Conservation (phyloP, 2,797 vertebrate genomes). For the Tolypeutes matacus region DNA sequence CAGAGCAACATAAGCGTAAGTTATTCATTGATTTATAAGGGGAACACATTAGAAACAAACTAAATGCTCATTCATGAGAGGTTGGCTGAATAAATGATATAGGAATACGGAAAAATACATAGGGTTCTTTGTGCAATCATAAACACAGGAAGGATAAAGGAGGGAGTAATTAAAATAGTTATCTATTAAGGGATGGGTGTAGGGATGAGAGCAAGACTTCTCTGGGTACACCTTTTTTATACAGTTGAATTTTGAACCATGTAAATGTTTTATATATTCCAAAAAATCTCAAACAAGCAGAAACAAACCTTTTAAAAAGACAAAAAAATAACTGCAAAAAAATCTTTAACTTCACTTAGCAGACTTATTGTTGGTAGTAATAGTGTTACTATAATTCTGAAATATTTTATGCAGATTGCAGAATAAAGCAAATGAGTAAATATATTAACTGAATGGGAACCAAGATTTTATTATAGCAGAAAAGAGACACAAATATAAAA, state of each 20-base stretch:
- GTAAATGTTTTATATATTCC: neutral
- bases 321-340: neutral
- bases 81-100: neutral
- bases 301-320: neutral
- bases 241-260: neutral
- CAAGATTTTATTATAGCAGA: neutral
- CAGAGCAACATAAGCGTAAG: neutral
- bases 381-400: neutral
- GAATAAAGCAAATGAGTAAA: conserved; percentile 7
- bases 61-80: neutral
- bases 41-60: neutral
- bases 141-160: neutral
- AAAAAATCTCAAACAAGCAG: neutral
- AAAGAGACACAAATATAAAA: neutral
- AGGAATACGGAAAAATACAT: neutral
- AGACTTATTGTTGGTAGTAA: neutral
- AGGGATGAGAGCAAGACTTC: neutral
- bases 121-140: neutral
- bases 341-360: neutral
- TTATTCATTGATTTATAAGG: neutral
- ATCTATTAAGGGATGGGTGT: neutral
- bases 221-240: neutral
- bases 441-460: neutral
- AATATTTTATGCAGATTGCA: neutral
- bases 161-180: neutral